Evolutionary conservation across 2,888 invertebrate species (phyloP).

Genomic region (Xestia c-nigrum): DNA sequence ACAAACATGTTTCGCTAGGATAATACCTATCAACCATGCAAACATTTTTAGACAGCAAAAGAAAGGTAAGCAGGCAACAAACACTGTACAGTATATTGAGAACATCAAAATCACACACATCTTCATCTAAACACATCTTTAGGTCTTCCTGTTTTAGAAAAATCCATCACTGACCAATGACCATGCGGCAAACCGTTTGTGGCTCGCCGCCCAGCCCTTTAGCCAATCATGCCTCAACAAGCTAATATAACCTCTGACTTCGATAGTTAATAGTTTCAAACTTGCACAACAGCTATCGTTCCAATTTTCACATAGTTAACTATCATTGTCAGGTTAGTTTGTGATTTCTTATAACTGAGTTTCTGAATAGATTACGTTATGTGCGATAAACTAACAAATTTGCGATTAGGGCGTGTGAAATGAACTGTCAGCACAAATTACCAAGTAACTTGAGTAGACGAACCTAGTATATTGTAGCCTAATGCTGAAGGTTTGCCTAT

Average conservation of each 20-base stretch:
- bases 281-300: constrained; percentile 31
- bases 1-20: too few species aligned
- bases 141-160: not conserved
- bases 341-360: constrained; percentile 42
- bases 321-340: constrained; percentile 36
- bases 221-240: not conserved
- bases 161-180: too few species aligned
- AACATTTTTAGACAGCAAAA: too few species aligned
- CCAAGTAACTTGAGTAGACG: not conserved
- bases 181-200: too few species aligned
- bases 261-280: not conserved
- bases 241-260: not conserved
- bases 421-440: not conserved
- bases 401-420: constrained; percentile 46
- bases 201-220: too few species aligned
- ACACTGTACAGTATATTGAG: too few species aligned
- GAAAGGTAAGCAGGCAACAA: too few species aligned
- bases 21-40: too few species aligned
- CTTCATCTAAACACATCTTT: not conserved
- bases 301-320: constrained; percentile 45
- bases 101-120: too few species aligned
- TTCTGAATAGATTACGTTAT: constrained; percentile 40
- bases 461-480: not conserved
- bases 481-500: not conserved
- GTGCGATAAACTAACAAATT: constrained; percentile 19